A percentile compares a stretch with the other conserved stretches of the same genome.
phyloP scores from a whole-genome alignment of 2,797 vertebrate genomes.

The Passerculus sandwichensis region DNA sequence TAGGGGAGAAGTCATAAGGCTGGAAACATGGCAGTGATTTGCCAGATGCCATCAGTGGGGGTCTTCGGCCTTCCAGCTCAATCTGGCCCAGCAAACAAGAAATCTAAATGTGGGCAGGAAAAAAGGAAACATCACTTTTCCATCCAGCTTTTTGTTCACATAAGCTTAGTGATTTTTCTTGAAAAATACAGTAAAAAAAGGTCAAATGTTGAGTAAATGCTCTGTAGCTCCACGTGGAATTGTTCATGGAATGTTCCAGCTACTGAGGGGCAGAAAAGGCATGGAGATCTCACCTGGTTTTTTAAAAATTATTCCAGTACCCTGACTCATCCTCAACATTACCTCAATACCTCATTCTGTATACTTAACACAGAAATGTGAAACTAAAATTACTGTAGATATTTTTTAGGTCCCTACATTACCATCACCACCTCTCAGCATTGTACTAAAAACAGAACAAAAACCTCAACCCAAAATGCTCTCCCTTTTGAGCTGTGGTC shows the following conservation, averaged over 20 bases:
- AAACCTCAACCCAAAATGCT: neutral
- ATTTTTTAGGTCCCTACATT: neutral
- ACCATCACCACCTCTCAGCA: neutral
- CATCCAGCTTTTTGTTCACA: neutral
- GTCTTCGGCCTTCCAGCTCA: conserved; percentile 95
- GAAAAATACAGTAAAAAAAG: neutral
- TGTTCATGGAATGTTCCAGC: neutral
- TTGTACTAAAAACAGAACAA: neutral
- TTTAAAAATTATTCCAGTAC: neutral
- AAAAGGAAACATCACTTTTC: neutral
- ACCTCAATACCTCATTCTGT: neutral
- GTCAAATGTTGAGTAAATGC: neutral
- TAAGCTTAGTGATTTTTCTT: neutral
- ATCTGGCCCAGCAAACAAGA: conserved; percentile 97
- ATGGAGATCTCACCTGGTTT: neutral
- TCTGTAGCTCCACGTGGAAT: neutral
- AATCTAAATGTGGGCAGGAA: conserved; percentile 79
- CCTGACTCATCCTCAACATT: neutral
- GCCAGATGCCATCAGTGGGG: conserved; percentile 96
- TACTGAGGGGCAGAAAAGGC: neutral
- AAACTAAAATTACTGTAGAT: neutral
- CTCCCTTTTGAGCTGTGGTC: neutral
- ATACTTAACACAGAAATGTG: neutral
- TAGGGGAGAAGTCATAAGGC: conserved; percentile 89
- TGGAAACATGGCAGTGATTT: conserved; percentile 95